phyloP scores from a whole-genome alignment of 2,113 vertebrate genomes.

The Myrmecophaga tridactyla region DNA sequence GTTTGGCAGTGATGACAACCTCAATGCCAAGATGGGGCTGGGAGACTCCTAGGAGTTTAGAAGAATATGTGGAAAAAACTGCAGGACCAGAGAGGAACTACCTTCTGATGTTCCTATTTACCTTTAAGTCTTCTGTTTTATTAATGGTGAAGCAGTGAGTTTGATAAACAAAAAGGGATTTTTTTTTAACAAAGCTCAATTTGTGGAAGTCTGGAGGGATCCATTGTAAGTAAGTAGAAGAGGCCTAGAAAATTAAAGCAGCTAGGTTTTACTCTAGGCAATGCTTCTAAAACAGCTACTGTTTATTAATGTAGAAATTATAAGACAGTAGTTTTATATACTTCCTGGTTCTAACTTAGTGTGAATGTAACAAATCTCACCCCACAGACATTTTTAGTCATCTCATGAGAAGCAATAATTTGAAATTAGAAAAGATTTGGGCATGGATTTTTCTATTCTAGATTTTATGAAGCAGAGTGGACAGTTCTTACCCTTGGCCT shows the following conservation, averaged over 20 bases:
- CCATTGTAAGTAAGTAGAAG: constrained; percentile 55
- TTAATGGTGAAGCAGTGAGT: constrained; percentile 80
- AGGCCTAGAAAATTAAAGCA: constrained; percentile 62
- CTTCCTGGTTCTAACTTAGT: too few relatives aligned
- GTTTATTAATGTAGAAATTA: too few relatives aligned
- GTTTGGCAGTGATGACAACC: constrained; percentile 93
- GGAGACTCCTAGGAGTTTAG: constrained; percentile 93
- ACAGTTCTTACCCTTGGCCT: too few relatives aligned
- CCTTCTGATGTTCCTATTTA: constrained; percentile 86
- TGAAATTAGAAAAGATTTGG: too few relatives aligned
- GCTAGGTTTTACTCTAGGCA: constrained; percentile 65
- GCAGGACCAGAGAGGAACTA: constrained; percentile 96
- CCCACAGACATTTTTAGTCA: too few relatives aligned
- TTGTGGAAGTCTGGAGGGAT: constrained; percentile 64
- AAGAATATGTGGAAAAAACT: constrained; percentile 98
- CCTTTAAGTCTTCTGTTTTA: constrained; percentile 91
- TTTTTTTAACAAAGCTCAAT: constrained; percentile 60
- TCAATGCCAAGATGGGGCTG: constrained; percentile 98
- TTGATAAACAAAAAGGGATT: constrained; percentile 83
- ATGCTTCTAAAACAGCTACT: too few relatives aligned
- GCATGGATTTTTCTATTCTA: too few relatives aligned
- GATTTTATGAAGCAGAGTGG: too few relatives aligned
- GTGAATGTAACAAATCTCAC: too few relatives aligned
- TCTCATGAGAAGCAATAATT: too few relatives aligned
- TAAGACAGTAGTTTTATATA: too few relatives aligned